Evolutionary conservation across 2,797 vertebrate species (phyloP), one percentile per base, ranked within the genome.

Genomic region (Fundulus diaphanus): DNA sequence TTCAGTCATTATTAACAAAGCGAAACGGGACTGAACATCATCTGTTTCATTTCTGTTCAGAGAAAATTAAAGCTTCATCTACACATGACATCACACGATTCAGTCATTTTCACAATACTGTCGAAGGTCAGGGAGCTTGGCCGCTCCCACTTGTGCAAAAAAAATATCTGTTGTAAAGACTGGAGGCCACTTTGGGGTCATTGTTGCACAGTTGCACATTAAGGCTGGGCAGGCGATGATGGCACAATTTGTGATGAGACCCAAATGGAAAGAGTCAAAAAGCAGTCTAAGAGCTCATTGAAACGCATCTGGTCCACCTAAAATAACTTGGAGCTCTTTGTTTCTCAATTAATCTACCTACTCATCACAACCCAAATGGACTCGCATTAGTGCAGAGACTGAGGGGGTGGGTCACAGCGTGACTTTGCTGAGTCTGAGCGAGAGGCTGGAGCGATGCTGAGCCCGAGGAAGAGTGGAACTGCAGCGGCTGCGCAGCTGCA

Each of bases 381-480:
- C 48, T 67, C 52, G 73, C 77, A 69, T 81, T 59, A 75, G 78
- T 72, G 81, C 82, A 37, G 70, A 40, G 68, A 11, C 0, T 5
- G 11, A 44, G 11, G 61, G 37, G n/a, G n/a, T n/a, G n/a, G 51
- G 76, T 97, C 95, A 98, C 85, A 96, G 95, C 0, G 96, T 95
- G 76, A 97, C 94, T 87, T 97, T 98, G 92, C 96, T 96, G 84
- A 95, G 95, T 77, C 96, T 89, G 56, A 95, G 92, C n/a, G 94
- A 95, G 88, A 96, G 93, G 84, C 95, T 96, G 11, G 95, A 91
- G 82, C 94, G 93, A 24, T 94, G 96, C 80, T 95, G 94, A 16
- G 94, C 79, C 22, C 96, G 94, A 1, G 96, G 96, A 46, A 98
- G 88, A 0, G 95, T 96, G 91, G 96, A 87, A 59, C 94, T 96